Base-by-base conservation (phyloP, 2,888 invertebrate genomes). In the Beris morrisii region DNA sequence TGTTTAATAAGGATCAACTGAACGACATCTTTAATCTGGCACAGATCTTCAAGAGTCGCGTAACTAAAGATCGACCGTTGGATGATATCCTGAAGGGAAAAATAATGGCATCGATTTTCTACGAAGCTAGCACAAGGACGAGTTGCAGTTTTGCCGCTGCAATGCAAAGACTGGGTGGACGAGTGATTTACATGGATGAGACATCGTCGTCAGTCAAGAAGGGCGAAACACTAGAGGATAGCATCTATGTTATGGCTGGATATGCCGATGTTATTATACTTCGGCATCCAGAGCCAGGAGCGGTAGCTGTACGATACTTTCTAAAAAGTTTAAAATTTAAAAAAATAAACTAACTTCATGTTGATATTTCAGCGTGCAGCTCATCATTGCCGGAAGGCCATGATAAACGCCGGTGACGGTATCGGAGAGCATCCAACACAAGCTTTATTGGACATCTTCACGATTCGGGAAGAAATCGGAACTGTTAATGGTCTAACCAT, bases 341-440 rank as follows among this genome's bases (percentile, higher is more conserved):
- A 22, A 2, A 22, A 22, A 22, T 22, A 22, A 22, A 22, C 22
- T 22, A 22, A 22, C 22, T 2, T n/a, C 44, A 44, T 11, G 11
- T 55, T 32, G 22, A 22, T 22, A 43, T 54, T 77, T 5, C 76
- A 94, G 93, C 86, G 87, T 74, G 95, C 93, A 0, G 89, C 96
- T 0, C 85, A 88, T 13, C 88, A 89, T 68, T 91, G 91, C 72
- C 86, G 92, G 1, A 95, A 93, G 76, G 96, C 97, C 0, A 82
- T 99, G n/a, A 89, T 99, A 61, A 99, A 99, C 82, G 99, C 97
- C 11, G 99, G 99, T 2, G 98, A 99, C 82, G 99, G 99, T 7
- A 85, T 93, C 0, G 97, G 97, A 0, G 97, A 97, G 78, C 97
- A 97, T 81, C 99, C 99, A 0, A 97, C 97, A 0, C 99, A 99